A percentile compares a stretch with the other conserved stretches of the same genome.
phyloP scores from a whole-genome alignment of 2,797 vertebrate species.

The Sebastes vulpes region DNA sequence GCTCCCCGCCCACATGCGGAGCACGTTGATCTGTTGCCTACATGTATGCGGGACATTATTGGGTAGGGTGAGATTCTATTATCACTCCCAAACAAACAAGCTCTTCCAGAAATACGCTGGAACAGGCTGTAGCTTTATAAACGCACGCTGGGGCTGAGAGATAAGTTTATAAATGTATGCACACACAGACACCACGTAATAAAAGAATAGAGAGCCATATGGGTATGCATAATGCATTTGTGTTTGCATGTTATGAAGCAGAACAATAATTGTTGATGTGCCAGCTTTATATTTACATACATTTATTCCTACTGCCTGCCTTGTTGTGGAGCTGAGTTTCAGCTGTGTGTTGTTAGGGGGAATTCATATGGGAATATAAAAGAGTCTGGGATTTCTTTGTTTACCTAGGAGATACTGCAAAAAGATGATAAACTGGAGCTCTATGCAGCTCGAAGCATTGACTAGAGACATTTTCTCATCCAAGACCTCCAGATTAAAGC shows the following conservation, averaged over 20 bases:
- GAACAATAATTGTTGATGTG: background rate
- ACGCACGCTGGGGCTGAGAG: slow-evolving; percentile 24
- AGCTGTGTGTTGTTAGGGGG: background rate
- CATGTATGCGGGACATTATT: slow-evolving; percentile 24
- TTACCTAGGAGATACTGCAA: background rate
- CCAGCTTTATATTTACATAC: background rate
- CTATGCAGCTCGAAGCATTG: background rate
- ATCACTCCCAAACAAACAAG: slow-evolving; percentile 64
- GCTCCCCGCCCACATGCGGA: slow-evolving; percentile 1
- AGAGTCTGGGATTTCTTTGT: background rate
- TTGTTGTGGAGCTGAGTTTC: background rate
- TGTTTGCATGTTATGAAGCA: background rate
- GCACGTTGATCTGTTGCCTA: slow-evolving; percentile 21
- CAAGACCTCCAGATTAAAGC: background rate
- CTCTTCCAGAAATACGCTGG: slow-evolving; percentile 57
- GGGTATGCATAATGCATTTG: background rate
- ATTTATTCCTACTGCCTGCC: background rate
- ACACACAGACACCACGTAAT: background rate
- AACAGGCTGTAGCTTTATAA: slow-evolving; percentile 47
- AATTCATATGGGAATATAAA: background rate
- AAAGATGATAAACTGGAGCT: background rate
- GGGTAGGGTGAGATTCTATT: slow-evolving; percentile 22
- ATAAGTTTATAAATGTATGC: slow-evolving; percentile 42
- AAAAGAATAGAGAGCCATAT: background rate
- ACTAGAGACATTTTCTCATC: background rate